A percentile compares a stretch with the other conserved stretches of the same genome.
Evolutionary conservation across 2,113 vertebrate genomes (phyloP).

Genomic region (Psephotus haematonotus): DNA sequence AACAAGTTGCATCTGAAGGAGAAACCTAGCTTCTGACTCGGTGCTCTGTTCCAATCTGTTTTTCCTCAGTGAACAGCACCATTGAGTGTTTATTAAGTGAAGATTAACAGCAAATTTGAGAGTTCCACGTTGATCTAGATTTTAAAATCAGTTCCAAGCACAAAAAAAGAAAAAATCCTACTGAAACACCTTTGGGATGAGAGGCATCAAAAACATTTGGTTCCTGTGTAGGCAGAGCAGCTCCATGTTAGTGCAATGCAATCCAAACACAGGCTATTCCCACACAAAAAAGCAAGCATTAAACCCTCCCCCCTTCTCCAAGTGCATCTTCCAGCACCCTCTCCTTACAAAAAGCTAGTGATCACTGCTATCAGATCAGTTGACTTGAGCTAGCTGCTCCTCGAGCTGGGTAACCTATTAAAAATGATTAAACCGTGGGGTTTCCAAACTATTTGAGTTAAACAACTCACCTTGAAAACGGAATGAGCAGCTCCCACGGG

Average conservation of each 20-base stretch:
- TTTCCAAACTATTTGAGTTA: neutral
- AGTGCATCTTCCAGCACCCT: neutral
- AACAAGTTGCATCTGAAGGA: neutral
- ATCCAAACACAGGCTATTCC: neutral
- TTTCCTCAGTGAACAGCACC: neutral
- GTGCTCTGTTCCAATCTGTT: neutral
- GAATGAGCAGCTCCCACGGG: neutral
- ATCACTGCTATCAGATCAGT: neutral
- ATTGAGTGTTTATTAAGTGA: neutral
- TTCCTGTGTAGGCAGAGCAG: neutral
- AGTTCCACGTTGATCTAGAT: neutral
- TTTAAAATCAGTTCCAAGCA: neutral
- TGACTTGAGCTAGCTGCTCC: neutral
- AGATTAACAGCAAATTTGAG: neutral
- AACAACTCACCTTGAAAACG: neutral
- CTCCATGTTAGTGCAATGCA: neutral
- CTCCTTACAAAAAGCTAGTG: neutral
- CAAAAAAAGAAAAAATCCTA: neutral
- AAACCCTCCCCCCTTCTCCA: neutral
- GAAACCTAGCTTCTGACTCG: neutral
- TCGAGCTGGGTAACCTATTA: neutral
- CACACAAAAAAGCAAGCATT: neutral
- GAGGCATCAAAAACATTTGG: neutral
- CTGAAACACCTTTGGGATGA: neutral
- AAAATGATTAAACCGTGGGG: neutral